Base-by-base conservation (phyloP, 30 jellyfish, hydroid and myxozoan species). In the Catostylus mosaicus region DNA sequence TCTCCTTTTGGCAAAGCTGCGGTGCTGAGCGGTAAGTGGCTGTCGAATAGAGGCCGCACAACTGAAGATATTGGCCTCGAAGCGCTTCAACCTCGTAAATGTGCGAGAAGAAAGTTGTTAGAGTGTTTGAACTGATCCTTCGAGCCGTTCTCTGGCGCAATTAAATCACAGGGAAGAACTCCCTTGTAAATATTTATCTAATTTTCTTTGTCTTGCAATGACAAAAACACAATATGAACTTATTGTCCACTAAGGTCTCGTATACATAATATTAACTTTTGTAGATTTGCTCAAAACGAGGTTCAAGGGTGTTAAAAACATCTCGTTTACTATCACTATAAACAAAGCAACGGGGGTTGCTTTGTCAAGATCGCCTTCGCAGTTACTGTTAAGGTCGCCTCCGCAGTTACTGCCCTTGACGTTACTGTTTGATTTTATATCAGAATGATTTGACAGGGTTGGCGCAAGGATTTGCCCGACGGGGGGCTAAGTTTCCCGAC, bases 181-280 rank as follows among this genome's bases (percentile, higher is more conserved):
- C 89, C 80, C 82, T 68, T 19, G 67, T 62, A 43, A 76, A 76
- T 76, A 76, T 76, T 76, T 76, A 76, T 62, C 47, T 37, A 26
- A 30, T 26, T 29, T 23, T 52, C 85, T 76, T 76, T 76, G 77
- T 57, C 18, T 10, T 76, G 14, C 1, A 2, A 59, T 29, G 43
- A 76, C 88, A 76, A 76, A 11, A 34, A 37, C 27, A 76, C 69
- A 76, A 56, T 20, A 19, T 19, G 18, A n/a, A 26, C 34, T 11
- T 18, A 32, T 68, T 68, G 80, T 68, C 56, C 14, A 34, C 22
- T 1, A 34, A 36, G 37, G 3, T 68, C 65, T 34, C 65, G 38
- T 37, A 38, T 45, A 34, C 33, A 37, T 68, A 68, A 30, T 27
- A 68, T 68, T 68, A 68, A 68, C 80, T n/a, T 37, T 20, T 33